Evolutionary conservation across 2,888 invertebrate species (phyloP).

Genomic region (Camptogramma bilineatum): DNA sequence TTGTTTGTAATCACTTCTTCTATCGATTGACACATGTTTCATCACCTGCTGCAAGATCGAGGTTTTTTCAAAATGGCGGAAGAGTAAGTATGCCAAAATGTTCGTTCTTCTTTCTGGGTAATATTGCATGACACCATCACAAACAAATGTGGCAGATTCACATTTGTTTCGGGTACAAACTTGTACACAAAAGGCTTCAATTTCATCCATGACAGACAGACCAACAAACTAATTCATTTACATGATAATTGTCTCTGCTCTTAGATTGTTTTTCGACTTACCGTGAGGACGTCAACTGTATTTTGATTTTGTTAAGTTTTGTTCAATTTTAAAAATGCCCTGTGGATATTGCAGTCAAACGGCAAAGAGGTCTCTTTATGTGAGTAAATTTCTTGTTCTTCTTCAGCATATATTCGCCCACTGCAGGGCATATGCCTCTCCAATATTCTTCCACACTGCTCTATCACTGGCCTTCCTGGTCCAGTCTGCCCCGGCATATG

Average conservation of each 20-base stretch:
- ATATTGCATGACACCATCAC: slow-evolving; percentile 27
- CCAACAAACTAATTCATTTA: slow-evolving; percentile 72
- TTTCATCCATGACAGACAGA: slow-evolving; percentile 68
- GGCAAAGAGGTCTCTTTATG: slow-evolving; percentile 67
- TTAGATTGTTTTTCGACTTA: slow-evolving; percentile 55
- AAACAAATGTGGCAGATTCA: no score
- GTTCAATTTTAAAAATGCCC: slow-evolving; percentile 65
- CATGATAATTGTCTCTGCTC: slow-evolving; percentile 66
- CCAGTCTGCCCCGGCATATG: no score
- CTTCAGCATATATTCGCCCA: no score
- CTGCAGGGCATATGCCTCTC: no score
- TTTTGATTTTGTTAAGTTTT: slow-evolving; percentile 28
- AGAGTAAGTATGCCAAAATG: no score
- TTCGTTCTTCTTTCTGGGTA: no score
- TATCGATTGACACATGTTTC: no score
- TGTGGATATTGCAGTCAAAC: slow-evolving; percentile 77
- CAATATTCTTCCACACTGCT: no score
- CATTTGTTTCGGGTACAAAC: slow-evolving; percentile 55
- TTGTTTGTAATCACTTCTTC: no score
- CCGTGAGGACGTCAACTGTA: slow-evolving; percentile 31
- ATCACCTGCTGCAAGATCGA: no score
- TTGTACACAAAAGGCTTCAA: slow-evolving; percentile 59
- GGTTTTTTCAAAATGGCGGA: no score
- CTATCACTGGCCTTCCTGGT: no score
- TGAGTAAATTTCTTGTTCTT: slow-evolving; percentile 67